Evolutionary conservation across 1,140 invertebrate species (phyloP).

Genomic region (Cydia amplana): DNA sequence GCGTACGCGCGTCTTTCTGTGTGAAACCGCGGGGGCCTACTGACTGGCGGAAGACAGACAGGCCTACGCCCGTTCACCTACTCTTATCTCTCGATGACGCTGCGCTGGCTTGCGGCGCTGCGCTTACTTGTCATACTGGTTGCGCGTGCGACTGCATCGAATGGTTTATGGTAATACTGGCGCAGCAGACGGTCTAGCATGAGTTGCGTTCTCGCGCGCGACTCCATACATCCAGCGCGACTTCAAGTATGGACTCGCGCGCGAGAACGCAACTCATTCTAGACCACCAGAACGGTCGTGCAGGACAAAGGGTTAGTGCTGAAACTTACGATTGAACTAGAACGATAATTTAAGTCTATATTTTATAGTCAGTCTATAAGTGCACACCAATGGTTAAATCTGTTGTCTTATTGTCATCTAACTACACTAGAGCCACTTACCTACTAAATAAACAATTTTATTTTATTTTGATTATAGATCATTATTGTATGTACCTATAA

Average conservation of each 20-base stretch:
- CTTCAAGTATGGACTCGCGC: no score
- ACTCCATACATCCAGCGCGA: no score
- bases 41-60: constrained; percentile 47
- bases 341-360: not conserved
- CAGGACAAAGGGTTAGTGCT: constrained; percentile 23
- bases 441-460: no score
- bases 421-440: no score
- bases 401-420: not conserved
- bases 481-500: no score
- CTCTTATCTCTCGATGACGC: constrained; percentile 66
- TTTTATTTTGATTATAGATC: no score
- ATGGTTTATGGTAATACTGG: constrained; percentile 37
- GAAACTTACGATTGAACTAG: not conserved
- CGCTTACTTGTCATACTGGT: constrained; percentile 53
- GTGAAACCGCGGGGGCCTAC: constrained; percentile 65
- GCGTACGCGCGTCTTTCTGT: constrained; percentile 62
- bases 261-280: no score
- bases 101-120: constrained; percentile 49
- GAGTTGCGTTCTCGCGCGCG: no score
- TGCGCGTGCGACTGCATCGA: constrained; percentile 42
- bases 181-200: no score
- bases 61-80: constrained; percentile 65
- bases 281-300: not conserved
- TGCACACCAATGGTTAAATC: not conserved
- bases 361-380: not conserved